phyloP scores from a whole-genome alignment of 2,888 invertebrate species.

The Phaedon cochleariae region DNA sequence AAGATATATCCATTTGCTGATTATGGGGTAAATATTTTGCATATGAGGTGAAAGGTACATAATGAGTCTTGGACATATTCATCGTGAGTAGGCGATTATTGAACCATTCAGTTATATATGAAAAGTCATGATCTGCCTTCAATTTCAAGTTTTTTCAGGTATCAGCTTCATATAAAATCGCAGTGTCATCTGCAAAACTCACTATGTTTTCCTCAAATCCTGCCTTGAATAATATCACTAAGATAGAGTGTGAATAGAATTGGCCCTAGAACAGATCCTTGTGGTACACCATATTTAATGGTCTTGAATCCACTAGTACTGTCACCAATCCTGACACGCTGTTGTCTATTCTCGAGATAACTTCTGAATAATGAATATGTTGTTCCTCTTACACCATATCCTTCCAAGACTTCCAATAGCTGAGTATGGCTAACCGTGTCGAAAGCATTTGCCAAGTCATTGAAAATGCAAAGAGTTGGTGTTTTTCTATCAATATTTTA shows the following conservation, averaged over 20 bases:
- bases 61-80: slow-evolving; percentile 14
- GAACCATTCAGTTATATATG: slow-evolving; percentile 12
- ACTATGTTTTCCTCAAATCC: not conserved
- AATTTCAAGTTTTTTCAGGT: slow-evolving; percentile 19
- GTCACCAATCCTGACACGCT: not conserved
- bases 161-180: slow-evolving; percentile 10
- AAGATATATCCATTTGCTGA: not conserved
- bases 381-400: no score
- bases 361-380: no score
- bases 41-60: slow-evolving; percentile 10
- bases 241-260: slow-evolving; percentile 6
- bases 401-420: no score
- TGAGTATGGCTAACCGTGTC: no score
- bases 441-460: no score
- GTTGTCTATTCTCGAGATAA: not conserved
- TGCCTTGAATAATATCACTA: slow-evolving; percentile 7
- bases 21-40: not conserved
- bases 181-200: slow-evolving; percentile 11
- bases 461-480: no score
- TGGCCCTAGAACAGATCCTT: slow-evolving; percentile 9
- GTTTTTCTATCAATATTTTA: no score
- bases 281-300: slow-evolving; percentile 13
- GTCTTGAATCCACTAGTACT: not conserved
- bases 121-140: slow-evolving; percentile 9
- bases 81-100: slow-evolving; percentile 13